Conservation (phyloP, 2,113 vertebrate genomes). For the Poeciliopsis occidentalis region DNA sequence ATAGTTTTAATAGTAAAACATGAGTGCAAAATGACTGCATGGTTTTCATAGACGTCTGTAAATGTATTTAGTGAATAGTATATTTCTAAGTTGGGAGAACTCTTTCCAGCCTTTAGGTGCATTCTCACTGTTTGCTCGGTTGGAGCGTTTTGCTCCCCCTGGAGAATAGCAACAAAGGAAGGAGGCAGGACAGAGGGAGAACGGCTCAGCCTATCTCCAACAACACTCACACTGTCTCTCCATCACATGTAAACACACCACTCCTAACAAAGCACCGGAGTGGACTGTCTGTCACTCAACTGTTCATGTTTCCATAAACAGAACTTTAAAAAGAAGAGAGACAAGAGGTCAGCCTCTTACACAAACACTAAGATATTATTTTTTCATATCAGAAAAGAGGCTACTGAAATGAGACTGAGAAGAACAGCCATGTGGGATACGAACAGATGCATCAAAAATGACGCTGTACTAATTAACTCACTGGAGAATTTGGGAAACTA, state of each 20-base stretch:
- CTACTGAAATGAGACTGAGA: slow-evolving; percentile 36
- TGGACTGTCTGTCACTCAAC: slow-evolving; percentile 58
- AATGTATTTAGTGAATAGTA: slow-evolving; percentile 8
- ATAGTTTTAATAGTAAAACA: background rate
- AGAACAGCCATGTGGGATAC: slow-evolving; percentile 44
- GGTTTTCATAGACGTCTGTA: background rate
- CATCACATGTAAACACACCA: slow-evolving; percentile 60
- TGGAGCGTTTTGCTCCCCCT: slow-evolving; percentile 66
- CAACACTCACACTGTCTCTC: slow-evolving; percentile 76
- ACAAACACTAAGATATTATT: slow-evolving; percentile 51
- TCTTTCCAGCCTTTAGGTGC: slow-evolving; percentile 70
- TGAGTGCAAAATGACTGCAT: background rate
- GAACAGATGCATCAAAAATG: slow-evolving; percentile 58
- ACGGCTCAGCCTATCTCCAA: slow-evolving; percentile 75
- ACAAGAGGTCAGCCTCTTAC: slow-evolving; percentile 24
- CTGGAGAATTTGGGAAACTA: slow-evolving; percentile 54
- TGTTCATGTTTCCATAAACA: slow-evolving; percentile 47
- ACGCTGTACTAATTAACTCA: slow-evolving; percentile 57
- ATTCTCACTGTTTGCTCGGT: slow-evolving; percentile 75
- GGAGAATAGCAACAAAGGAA: slow-evolving; percentile 78
- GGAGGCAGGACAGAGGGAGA: slow-evolving; percentile 66
- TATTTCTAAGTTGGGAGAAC: slow-evolving; percentile 56
- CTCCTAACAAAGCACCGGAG: slow-evolving; percentile 51
- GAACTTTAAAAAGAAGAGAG: slow-evolving; percentile 1
- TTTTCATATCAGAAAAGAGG: slow-evolving; percentile 27